Percentiles rank a stretch among this genome's conserved stretches.
These are phyloP conservation scores for Catostylus mosaicus DNA, from an alignment of 30 jellyfish, hydroid and myxozoan genomes.

Conservation along the genomic window DNA sequence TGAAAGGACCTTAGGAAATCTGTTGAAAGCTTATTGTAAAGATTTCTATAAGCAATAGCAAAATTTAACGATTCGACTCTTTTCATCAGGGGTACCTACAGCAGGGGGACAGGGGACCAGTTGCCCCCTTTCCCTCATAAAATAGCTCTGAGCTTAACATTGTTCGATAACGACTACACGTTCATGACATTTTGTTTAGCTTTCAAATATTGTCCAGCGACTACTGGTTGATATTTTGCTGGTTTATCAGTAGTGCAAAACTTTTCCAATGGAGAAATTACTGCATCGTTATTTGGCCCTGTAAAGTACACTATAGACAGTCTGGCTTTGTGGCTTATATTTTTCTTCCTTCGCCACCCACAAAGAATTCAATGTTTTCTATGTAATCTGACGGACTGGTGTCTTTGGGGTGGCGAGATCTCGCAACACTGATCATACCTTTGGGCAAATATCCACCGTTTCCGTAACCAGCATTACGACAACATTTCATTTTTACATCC, in stretches of 20 bases:
- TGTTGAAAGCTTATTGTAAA: too few species aligned
- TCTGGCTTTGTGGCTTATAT: slow-evolving; percentile 22
- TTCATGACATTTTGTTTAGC: neutral
- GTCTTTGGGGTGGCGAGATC: neutral
- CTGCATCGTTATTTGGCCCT: slow-evolving; percentile 47
- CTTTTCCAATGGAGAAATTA: slow-evolving; percentile 27
- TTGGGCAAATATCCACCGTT: slow-evolving; percentile 57
- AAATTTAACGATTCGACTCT: too few species aligned
- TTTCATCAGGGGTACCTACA: too few species aligned
- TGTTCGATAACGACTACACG: too few species aligned
- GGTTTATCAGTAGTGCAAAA: slow-evolving; percentile 29
- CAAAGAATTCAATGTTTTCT: slow-evolving; percentile 28
- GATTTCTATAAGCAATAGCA: too few species aligned
- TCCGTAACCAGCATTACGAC: slow-evolving; percentile 40
- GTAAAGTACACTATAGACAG: slow-evolving; percentile 49
- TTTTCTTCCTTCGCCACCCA: slow-evolving; percentile 25
- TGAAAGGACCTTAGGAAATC: too few species aligned
- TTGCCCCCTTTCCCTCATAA: too few species aligned
- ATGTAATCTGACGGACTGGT: slow-evolving; percentile 35
- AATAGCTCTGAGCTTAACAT: too few species aligned
- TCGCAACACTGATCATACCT: slow-evolving; percentile 57
- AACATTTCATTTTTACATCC: slow-evolving; percentile 38
- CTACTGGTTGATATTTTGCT: slow-evolving; percentile 32
- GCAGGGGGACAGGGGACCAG: too few species aligned
- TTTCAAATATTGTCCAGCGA: slow-evolving; percentile 10